Base-by-base conservation (phyloP, 2,113 vertebrate species). In the Chaenocephalus aceratus region DNA sequence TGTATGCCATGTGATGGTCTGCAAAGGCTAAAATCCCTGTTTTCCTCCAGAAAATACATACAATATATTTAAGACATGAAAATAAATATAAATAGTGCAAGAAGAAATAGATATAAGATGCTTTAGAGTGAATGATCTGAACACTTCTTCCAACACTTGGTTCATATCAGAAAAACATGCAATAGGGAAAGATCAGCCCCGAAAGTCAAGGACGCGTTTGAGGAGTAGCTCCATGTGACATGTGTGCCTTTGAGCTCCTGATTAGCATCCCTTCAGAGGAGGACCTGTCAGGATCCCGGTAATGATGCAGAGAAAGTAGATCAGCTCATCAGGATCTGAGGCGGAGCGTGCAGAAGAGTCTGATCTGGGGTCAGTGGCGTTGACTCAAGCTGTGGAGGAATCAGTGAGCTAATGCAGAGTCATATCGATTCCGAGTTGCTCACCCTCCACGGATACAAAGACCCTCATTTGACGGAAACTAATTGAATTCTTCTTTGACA, bases 381-480 rank as follows among this genome's bases (percentile, higher is more conserved):
- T 61, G 76, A 84, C 77, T 51, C 48, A 26, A 54, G 48, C 64
- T 15, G 13, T 61, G 61, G 60, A 45, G 69, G 65, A 76, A 66
- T 76, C 71, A 64, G 62, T 67, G 34, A 16, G 59, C 60, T 48
- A 59, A 69, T 53, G 16, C 60, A 66, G 73, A 83, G 63, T 59
- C 36, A 15, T 83, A 89, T 75, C 49, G 88, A 91, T 85, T 41
- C 51, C 52, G 23, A 7, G 21, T 53, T 48, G 34, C 45, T 72
- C 30, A 30, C 34, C 6, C 41, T 14, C 45, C 46, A 11, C 16
- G 64, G 65, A 80, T 78, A 44, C 34, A 77, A 14, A 64, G 16
- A 46, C 41, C 3, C 51, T 79, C 46, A 72, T 83, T 81, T 86
- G 60, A 75, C 48, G 11, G 60, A 54, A 53, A 65, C 9, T 83